These are phyloP conservation scores for Philaethria dido DNA, from an alignment of 2,888 invertebrate genomes.

Conservation along the genomic window DNA sequence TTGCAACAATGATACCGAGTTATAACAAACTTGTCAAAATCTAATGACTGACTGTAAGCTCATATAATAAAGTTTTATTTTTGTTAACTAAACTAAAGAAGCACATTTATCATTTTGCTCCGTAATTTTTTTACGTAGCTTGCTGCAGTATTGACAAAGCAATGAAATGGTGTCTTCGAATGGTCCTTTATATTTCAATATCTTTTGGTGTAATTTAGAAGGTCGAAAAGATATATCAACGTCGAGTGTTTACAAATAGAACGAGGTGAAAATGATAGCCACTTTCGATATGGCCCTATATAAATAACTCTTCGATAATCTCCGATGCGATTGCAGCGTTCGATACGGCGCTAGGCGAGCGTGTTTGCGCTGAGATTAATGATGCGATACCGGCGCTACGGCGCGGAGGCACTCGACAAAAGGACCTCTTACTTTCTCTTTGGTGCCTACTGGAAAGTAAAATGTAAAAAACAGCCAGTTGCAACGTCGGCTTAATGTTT, in stretches of 20 bases:
- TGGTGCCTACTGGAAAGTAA: conserved; percentile 65
- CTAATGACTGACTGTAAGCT: not conserved
- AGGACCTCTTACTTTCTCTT: conserved; percentile 77
- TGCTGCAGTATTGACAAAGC: conserved; percentile 12
- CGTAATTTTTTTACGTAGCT: not conserved
- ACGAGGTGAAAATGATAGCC: conserved; percentile 42
- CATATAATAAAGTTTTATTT: not conserved
- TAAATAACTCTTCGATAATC: conserved; percentile 44
- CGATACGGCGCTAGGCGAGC: conserved; percentile 49
- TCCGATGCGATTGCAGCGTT: conserved; percentile 47
- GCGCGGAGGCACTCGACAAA: conserved; percentile 68
- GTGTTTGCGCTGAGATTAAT: conserved; percentile 78
- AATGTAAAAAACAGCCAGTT: conserved; percentile 38
- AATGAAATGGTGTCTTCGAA: not conserved
- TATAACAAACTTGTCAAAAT: not conserved
- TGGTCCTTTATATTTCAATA: conserved; percentile 29
- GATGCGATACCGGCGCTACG: conserved; percentile 70
- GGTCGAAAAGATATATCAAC: conserved; percentile 37
- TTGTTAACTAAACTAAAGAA: not conserved
- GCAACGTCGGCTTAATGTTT: conserved; percentile 34
- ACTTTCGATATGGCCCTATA: conserved; percentile 42
- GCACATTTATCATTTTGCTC: not conserved
- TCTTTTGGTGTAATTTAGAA: conserved; percentile 29
- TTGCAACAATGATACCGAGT: not conserved
- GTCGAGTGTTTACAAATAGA: conserved; percentile 40